Evolutionary conservation across 2,888 invertebrate genomes (phyloP).

Genomic region (Caenorhabditis sp.): DNA sequence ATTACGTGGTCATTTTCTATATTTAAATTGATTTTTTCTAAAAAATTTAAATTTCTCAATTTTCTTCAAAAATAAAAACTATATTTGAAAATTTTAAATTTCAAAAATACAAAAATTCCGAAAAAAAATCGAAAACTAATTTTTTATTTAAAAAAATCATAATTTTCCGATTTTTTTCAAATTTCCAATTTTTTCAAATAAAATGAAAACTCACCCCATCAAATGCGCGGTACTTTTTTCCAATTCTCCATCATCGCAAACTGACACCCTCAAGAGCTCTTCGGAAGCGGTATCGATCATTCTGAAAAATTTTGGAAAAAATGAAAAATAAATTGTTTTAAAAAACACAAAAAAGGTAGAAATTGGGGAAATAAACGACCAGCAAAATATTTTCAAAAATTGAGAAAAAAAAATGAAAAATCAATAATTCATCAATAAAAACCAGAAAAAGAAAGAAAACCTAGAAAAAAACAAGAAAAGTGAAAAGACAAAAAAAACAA

Average conservation of each 20-base stretch:
- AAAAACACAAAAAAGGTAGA: slow-evolving; percentile 12
- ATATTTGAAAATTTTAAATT: too few relatives aligned
- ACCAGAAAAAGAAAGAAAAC: slow-evolving; percentile 6
- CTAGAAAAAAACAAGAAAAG: slow-evolving; percentile 7
- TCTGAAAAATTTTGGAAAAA: slow-evolving; percentile 1
- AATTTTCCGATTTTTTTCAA: background rate
- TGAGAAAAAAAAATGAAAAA: background rate
- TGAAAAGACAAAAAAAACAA: slow-evolving; percentile 12
- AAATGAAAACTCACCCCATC: slow-evolving; percentile 37
- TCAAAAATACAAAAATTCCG: too few relatives aligned
- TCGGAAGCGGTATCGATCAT: slow-evolving; percentile 45
- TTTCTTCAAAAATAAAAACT: too few relatives aligned
- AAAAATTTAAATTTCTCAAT: too few relatives aligned
- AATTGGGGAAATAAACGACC: background rate
- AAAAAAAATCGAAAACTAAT: too few relatives aligned
- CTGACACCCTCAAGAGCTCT: slow-evolving; percentile 52
- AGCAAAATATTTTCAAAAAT: slow-evolving; percentile 7
- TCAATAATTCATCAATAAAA: slow-evolving; percentile 2
- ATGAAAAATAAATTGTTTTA: background rate
- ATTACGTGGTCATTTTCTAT: too few relatives aligned
- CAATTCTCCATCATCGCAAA: slow-evolving; percentile 61
- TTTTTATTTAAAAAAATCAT: background rate
- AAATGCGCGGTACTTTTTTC: slow-evolving; percentile 37
- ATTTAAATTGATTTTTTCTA: too few relatives aligned
- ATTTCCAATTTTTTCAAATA: background rate